Evolutionary conservation across 2,113 vertebrate genomes (phyloP), one percentile per base, ranked within the genome.

Genomic region (Hyla sarda): DNA sequence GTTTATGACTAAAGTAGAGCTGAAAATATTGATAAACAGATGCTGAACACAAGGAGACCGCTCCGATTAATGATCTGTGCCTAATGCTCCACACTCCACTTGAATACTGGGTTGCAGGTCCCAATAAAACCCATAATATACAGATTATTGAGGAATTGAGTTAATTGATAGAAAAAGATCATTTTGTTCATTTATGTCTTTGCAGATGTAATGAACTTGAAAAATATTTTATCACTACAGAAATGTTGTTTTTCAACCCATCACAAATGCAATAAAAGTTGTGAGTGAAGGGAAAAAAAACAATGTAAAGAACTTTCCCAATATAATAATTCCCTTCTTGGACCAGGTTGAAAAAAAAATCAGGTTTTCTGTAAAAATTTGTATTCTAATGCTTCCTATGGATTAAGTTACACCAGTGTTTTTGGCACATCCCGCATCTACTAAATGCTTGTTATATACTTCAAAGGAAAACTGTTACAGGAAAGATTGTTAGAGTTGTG

Each of bases 371-470:
- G 37, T 11, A 71, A 74, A 79, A 81, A 86, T 86, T 34, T 11
- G 69, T 52, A 86, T 82, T 86, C 48, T 82, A 81, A 34, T 13
- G 54, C 67, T 47, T 73, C 41, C 67, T 78, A 74, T 74, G 74
- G 84, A 86, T 77, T 72, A 81, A 80, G 67, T 74, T 86, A 86
- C 67, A 74, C 67, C 67, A 74, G 67, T 80, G 41, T 82, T 86
- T 86, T 73, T 73, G 85, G 77, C 77, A 82, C 67, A 73, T 82
- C 85, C 78, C 32, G 19, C 74, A 41, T 86, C 69, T 86, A 30
- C 85, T 86, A 86, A 86, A 86, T 86, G 85, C 77, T 86, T 86
- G 77, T 86, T 86, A 86, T 48, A 86, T 82, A 86, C 85, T 86
- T 86, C 85, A 86, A 86, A 86, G 85, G 54, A 65, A 86, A 74